Base-by-base conservation (phyloP, 2,888 invertebrate genomes). In the Isotomurus palustris region DNA sequence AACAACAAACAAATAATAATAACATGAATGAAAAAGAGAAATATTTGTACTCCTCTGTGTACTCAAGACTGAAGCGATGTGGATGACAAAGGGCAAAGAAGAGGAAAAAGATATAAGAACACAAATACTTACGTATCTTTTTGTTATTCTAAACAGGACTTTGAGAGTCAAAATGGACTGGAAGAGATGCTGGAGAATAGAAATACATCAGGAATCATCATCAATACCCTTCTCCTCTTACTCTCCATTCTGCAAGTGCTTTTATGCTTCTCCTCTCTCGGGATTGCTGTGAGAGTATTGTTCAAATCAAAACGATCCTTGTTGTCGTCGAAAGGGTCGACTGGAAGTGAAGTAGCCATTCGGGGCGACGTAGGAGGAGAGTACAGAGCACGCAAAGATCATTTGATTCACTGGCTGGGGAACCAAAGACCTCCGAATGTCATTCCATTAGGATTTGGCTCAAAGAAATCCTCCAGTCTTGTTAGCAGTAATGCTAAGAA, bases 331-430 rank as follows among this genome's bases (percentile, higher is more conserved):
- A 59, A 55, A 1, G 62, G 58, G 3, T 67, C 67, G 1, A 58
- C 58, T n/a, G 62, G 59, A 38, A 67, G 67, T 61, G 60, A 67
- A 32, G 57, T 62, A n/a, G 61, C 65, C 10, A 55, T 56, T 17
- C 48, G 60, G 10, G 58, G 62, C 2, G n/a, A n/a, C n/a, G n/a
- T n/a, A n/a, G 54, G 58, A 27, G 56, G 51, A 10, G 67, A 67
- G 44, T 63, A 62, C 41, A 61, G 66, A 32, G 69, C 70, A 6
- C 66, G 65, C 36, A 70, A 69, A 19, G 66, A 68, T 38, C 54
- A 66, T 8, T 56, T 68, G 3, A 55, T 68, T 17, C 56, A 64
- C 17, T 68, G 68, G 68, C 40, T 68, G 29, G 64, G 66, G 10
- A 60, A 68, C 53, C 64, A 67, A 32, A 47, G 61, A 14, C 52